Percentiles rank a stretch among this genome's conserved stretches.
Conservation (phyloP, 2,113 vertebrate genomes). For the Dipodomys merriami region DNA sequence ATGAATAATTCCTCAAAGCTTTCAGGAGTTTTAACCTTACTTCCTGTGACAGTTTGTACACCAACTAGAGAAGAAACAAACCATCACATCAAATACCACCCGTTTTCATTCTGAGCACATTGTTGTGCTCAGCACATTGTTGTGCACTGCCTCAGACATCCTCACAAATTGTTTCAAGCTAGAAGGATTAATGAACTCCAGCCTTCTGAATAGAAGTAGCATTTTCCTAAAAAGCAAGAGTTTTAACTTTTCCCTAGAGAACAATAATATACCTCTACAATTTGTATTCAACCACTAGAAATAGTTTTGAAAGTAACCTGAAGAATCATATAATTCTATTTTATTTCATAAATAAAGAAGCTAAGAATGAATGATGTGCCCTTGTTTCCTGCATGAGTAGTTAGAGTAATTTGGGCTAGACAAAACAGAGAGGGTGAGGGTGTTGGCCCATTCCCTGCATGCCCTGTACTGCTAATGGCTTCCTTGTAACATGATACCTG, state of each 20-base stretch:
- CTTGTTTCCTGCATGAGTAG: not conserved
- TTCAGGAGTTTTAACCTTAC: not conserved
- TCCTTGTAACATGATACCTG: not conserved
- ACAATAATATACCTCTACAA: not conserved
- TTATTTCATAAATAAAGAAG: constrained; percentile 5
- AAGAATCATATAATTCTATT: not conserved
- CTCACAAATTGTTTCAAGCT: not conserved
- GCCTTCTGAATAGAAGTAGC: not conserved
- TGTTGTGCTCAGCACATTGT: not conserved
- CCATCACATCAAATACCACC: not conserved
- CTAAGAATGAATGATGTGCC: not conserved
- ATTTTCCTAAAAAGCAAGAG: not conserved
- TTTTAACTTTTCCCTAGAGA: not conserved
- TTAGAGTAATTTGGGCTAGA: not conserved
- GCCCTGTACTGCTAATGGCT: no score
- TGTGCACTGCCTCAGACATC: not conserved
- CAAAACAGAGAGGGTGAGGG: no score
- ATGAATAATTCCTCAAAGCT: not conserved
- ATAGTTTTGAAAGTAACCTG: not conserved
- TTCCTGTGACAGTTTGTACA: not conserved
- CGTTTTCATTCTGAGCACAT: not conserved
- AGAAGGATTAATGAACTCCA: not conserved
- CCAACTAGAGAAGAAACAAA: not conserved
- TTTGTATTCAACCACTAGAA: not conserved
- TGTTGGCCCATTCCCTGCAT: accelerated